Conservation (phyloP, 2,888 invertebrate genomes). For the Aromia moschata region DNA sequence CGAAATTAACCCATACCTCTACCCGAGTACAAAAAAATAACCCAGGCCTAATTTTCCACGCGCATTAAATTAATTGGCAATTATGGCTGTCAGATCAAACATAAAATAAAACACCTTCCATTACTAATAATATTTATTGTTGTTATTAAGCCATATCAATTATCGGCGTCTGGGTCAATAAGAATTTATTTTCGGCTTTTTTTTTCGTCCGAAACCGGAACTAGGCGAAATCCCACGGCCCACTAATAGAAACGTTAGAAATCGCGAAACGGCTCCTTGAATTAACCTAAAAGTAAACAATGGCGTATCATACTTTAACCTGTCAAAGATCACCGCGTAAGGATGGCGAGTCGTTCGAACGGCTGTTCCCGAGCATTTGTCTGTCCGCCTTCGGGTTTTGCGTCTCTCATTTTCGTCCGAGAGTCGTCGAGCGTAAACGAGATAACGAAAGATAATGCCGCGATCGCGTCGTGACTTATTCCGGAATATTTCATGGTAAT, state of each 20-base stretch:
- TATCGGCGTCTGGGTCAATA: conserved; percentile 11
- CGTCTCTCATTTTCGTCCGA: conserved; percentile 18
- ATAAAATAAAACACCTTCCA: neutral
- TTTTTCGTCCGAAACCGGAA: conserved; percentile 44
- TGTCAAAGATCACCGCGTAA: conserved; percentile 47
- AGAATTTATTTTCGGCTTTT: conserved; percentile 20
- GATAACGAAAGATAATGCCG: conserved; percentile 14
- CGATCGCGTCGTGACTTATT: conserved; percentile 15
- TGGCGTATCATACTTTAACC: conserved; percentile 51
- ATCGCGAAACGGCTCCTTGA: conserved; percentile 49
- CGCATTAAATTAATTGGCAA: neutral
- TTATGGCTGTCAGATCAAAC: neutral
- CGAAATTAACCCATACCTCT: no score
- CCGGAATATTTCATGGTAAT: conserved; percentile 15
- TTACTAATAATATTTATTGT: neutral
- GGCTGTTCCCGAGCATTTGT: conserved; percentile 30
- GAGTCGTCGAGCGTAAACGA: conserved; percentile 24
- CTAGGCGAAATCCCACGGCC: conserved; percentile 49
- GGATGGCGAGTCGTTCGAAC: conserved; percentile 37
- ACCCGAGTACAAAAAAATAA: neutral
- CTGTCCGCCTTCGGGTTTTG: conserved; percentile 23
- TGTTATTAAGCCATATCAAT: neutral
- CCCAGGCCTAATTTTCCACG: no score
- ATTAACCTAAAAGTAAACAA: conserved; percentile 52
- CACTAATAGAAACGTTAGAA: conserved; percentile 53